Evolutionary conservation across 2,797 vertebrate genomes (phyloP).

Genomic region (Danio kyathit): DNA sequence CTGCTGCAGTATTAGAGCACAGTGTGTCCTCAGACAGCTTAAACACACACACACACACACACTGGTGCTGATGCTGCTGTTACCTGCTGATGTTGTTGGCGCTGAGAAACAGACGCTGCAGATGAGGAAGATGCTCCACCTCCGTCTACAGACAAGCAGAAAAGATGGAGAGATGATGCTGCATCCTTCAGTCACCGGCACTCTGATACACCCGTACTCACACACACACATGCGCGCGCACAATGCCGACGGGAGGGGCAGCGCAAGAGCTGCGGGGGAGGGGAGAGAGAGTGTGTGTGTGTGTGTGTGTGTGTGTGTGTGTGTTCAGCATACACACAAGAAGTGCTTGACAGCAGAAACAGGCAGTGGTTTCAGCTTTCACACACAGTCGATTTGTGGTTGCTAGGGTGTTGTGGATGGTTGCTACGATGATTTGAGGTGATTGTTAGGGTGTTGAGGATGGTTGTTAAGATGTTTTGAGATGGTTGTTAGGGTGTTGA

Average conservation of each 20-base stretch:
- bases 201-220: conserved; percentile 75
- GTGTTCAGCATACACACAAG: conserved; percentile 12
- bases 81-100: conserved; percentile 98
- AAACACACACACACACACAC: conserved; percentile 48
- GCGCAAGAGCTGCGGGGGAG: conserved; percentile 77
- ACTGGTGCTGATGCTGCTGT: conserved; percentile 65
- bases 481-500: not conserved
- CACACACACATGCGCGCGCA: conserved; percentile 66
- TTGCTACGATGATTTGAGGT: too few species aligned
- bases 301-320: conserved; percentile 25
- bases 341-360: not conserved
- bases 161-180: conserved; percentile 63
- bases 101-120: conserved; percentile 97
- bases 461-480: too few species aligned
- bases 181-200: conserved; percentile 71
- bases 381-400: not conserved
- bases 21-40: conserved; percentile 62
- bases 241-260: conserved; percentile 78
- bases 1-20: conserved; percentile 14
- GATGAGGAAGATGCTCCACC: conserved; percentile 92
- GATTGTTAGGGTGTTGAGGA: too few species aligned
- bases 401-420: too few species aligned
- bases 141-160: conserved; percentile 83
- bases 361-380: not conserved
- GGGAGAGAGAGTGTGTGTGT: conserved; percentile 55